These are phyloP conservation scores for Syngnathus typhle DNA, from an alignment of 2,113 vertebrate species.

Conservation along the genomic window DNA sequence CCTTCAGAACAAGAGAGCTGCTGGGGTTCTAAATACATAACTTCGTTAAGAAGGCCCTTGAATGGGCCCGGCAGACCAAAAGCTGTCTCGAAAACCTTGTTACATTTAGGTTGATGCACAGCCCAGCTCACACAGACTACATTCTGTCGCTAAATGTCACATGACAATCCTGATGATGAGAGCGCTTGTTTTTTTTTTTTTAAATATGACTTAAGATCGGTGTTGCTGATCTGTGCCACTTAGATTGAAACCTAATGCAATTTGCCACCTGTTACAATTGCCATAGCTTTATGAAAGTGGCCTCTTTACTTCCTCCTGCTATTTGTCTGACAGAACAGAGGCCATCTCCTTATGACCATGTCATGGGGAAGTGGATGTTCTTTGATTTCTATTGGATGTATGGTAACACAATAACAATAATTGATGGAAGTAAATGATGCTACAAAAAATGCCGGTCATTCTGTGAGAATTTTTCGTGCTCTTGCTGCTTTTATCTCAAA, in stretches of 20 bases:
- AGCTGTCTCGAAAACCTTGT: conserved; percentile 69
- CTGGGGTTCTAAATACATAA: conserved; percentile 60
- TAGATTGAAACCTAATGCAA: conserved; percentile 68
- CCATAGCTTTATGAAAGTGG: conserved; percentile 68
- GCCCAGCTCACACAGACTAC: conserved; percentile 55
- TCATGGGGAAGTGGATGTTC: conserved; percentile 50
- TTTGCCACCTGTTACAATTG: conserved; percentile 73
- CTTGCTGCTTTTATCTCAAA: not conserved
- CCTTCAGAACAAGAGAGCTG: conserved; percentile 57
- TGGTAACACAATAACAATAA: conserved; percentile 4
- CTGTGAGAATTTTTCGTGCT: not conserved
- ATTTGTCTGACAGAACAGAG: conserved; percentile 65
- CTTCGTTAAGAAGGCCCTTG: conserved; percentile 61
- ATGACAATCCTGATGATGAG: conserved; percentile 72
- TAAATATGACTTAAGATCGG: conserved; percentile 63
- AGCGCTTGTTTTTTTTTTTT: conserved; percentile 48
- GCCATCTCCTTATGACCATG: conserved; percentile 57
- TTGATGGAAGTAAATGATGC: not conserved
- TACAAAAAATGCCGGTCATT: not conserved
- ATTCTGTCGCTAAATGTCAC: conserved; percentile 67
- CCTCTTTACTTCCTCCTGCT: conserved; percentile 59
- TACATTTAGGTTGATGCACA: conserved; percentile 68
- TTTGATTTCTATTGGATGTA: conserved; percentile 51
- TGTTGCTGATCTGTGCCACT: conserved; percentile 62
- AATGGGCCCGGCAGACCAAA: conserved; percentile 60